These are phyloP conservation scores for Oreocharis arfaki DNA, from an alignment of 2,113 vertebrate species.

Conservation along the genomic window DNA sequence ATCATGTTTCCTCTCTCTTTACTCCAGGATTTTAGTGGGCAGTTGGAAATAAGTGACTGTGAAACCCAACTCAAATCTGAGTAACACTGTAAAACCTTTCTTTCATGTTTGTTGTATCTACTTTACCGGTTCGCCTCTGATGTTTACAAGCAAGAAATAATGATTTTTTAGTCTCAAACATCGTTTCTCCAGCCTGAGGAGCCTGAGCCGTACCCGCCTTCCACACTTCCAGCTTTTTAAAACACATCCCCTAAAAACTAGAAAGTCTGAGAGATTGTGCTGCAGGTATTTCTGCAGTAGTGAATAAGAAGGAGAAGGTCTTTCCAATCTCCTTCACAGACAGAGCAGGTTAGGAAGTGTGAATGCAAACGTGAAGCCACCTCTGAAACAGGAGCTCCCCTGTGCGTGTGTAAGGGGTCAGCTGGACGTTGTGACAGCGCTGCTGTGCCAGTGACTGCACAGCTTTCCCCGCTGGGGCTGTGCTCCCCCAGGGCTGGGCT, in stretches of 20 bases:
- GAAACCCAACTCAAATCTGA: background rate
- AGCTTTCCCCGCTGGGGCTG: background rate
- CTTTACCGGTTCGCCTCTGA: background rate
- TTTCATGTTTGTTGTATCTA: background rate
- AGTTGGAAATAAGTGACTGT: background rate
- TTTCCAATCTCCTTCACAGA: background rate
- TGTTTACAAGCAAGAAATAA: background rate
- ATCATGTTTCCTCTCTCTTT: background rate
- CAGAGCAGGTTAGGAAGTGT: background rate
- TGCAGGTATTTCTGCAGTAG: background rate
- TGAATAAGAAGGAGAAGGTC: background rate
- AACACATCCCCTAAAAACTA: background rate
- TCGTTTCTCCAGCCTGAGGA: background rate
- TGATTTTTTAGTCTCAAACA: background rate
- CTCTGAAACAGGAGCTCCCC: background rate
- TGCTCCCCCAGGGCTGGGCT: background rate
- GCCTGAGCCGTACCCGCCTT: background rate
- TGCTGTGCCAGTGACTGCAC: rapidly evolving
- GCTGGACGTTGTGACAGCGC: background rate
- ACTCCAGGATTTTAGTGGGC: background rate
- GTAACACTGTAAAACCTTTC: background rate
- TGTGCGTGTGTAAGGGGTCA: rapidly evolving
- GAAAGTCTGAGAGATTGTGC: background rate
- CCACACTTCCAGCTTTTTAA: background rate
- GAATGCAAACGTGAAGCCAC: background rate